phyloP scores from a whole-genome alignment of 2,888 invertebrate genomes.

The Rhingia rostrata region DNA sequence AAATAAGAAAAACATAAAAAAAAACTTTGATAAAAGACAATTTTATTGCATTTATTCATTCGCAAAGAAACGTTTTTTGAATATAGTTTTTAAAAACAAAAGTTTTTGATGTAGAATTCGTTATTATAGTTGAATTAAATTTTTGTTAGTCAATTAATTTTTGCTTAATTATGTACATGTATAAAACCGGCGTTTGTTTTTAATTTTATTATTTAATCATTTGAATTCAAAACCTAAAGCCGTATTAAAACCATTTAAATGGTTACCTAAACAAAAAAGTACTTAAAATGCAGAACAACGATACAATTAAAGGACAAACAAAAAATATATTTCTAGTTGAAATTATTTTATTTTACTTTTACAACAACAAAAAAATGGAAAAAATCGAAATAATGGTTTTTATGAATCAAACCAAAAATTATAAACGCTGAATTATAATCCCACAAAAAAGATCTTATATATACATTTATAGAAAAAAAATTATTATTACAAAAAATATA shows the following conservation, averaged over 20 bases:
- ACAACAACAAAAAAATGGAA: constrained; percentile 29
- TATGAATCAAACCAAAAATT: constrained; percentile 51
- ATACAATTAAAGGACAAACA: constrained; percentile 61
- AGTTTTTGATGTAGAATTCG: constrained; percentile 65
- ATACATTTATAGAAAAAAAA: constrained; percentile 75
- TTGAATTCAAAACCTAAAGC: constrained; percentile 22
- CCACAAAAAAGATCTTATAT: constrained; percentile 75
- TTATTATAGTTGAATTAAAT: constrained; percentile 57
- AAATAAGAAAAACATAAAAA: constrained; percentile 36
- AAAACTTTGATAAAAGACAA: constrained; percentile 27
- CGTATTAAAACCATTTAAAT: background rate
- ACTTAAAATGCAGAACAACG: constrained; percentile 70
- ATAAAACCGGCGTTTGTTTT: constrained; percentile 36
- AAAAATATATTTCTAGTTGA: constrained; percentile 50
- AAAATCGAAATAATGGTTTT: constrained; percentile 67
- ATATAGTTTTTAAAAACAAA: constrained; percentile 55
- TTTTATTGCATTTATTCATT: constrained; percentile 72
- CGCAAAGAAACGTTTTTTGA: constrained; percentile 45
- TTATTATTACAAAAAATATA: constrained; percentile 75
- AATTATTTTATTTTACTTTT: constrained; percentile 59
- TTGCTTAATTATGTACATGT: constrained; percentile 26
- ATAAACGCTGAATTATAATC: constrained; percentile 75
- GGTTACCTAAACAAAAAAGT: constrained; percentile 29
- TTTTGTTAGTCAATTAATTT: constrained; percentile 20
- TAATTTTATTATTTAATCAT: constrained; percentile 7